Base-by-base conservation (phyloP, 2,888 invertebrate species). In the Ophonus ardosiacus region DNA sequence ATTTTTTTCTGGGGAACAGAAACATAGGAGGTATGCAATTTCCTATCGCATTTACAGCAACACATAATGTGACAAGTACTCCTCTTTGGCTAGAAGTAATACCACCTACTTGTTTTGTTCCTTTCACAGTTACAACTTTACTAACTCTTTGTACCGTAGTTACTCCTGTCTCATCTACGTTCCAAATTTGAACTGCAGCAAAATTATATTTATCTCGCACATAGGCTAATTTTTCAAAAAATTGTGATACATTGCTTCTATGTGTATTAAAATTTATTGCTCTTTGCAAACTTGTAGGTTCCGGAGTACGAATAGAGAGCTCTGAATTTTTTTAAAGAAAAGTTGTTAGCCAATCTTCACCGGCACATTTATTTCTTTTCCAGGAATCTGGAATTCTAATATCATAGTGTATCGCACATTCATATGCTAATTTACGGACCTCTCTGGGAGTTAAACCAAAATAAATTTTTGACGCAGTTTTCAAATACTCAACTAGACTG, bases 1-100 rank as follows among this genome's bases (percentile, higher is more conserved):
- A 86, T 59, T 86, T 86, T 8, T 88, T 85, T 65, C 87, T 38
- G n/a, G 88, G 88, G 85, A 89, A 89, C 24, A 89, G 86, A 85
- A 87, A 88, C 59, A 86, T 24, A 68, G 88, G 88, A 17, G 89
- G 88, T 74, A 88, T 81, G 17, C 87, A 38, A 84, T 85, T 86
- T 61, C 89, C 88, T 21, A 17, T 15, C 8, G n/a, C 10, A 10
- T 13, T 1, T 5, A n/a, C 7, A 7, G 17, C 65, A 15, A 3
- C 17, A 8, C 13, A 65, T 5, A n/a, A 65, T 65, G 7, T 74
- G 3, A 10, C 13, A 38, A 31, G n/a, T 8, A 74, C 59, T 43
- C 0, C 43, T 10, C 43, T 43, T 10, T 10, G 3, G 5, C 7
- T 7, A 1, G 21, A 21, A 21, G 21, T 21, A 3, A 3, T 21